Evolutionary conservation across 1,140 invertebrate species (phyloP), one percentile per base, ranked within the genome.

Genomic region (Asbolus verrucosus): DNA sequence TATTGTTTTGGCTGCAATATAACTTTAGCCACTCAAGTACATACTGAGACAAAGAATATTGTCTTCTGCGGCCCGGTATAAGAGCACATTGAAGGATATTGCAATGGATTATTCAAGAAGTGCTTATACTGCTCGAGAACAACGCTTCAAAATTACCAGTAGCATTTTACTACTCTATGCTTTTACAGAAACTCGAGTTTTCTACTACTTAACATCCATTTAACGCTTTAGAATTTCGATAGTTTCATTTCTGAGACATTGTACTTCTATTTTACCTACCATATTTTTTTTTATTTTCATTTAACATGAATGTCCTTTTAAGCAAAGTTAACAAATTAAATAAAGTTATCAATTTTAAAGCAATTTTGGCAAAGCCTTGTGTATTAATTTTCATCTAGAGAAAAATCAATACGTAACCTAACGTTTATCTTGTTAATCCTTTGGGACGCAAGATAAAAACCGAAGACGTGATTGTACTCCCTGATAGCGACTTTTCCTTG

Each of bases 51-150:
- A 61, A 67, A 60, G 60, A 72, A 72, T 72, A 72, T 72, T 72
- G 70, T 68, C 70, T 72, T 68, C 63, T 65, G 33, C 62, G 59
- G 39, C 50, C 50, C 38, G 31, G 24, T 24, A 67, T 59, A 68
- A 50, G 60, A 43, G 60, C 24, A 63, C 21, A 54, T 62, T 60
- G 43, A 65, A 61, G 70, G 33, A 65, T 68, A 68, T 63, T 68
- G 65, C 70, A 72, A 71, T 72, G 66, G 70, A 68, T 72, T 72
- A 72, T 68, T 67, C 70, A 63, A 72, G 8, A 68, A 72, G 66
- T 72, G 61, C 65, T 72, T 72, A 65, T 60, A 39, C 60, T 46
- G 60, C 31, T 39, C 65, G 50, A 43, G 27, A 50, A 36, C 30
- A 69, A 46, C 60, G 41, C 46, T 41, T 63, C 21, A 65, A 43